These are phyloP conservation scores for Nasua narica DNA, from an alignment of 2,797 vertebrate genomes.

Conservation along the genomic window DNA sequence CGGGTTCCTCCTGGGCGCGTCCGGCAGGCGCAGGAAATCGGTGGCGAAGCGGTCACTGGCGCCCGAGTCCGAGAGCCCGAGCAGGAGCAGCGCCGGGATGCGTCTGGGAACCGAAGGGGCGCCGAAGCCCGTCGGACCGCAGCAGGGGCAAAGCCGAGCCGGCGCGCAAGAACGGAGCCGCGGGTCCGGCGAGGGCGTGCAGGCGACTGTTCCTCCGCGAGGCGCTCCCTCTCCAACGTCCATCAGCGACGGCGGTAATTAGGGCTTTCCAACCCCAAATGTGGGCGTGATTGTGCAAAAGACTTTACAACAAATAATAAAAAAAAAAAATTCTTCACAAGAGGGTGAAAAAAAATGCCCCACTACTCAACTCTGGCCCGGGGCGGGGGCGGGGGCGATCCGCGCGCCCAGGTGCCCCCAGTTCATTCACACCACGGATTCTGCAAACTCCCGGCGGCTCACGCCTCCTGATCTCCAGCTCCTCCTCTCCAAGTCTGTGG, in stretches of 20 bases:
- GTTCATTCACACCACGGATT: conserved; percentile 66
- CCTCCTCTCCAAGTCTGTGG: conserved; percentile 70
- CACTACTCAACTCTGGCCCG: conserved; percentile 70
- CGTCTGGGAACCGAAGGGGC: conserved; percentile 55
- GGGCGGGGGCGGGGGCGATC: conserved; percentile 77
- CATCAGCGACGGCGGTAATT: conserved; percentile 85
- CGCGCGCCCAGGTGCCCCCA: conserved; percentile 72
- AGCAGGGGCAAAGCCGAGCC: not conserved
- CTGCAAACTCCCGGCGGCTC: conserved; percentile 62
- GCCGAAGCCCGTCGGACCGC: not conserved
- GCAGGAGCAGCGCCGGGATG: conserved; percentile 26
- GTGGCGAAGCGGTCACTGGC: not conserved
- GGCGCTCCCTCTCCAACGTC: conserved; percentile 85
- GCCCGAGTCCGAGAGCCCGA: not conserved
- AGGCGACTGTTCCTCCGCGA: conserved; percentile 78
- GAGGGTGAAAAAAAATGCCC: conserved; percentile 76
- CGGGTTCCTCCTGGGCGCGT: conserved; percentile 58
- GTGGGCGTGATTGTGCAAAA: conserved; percentile 87
- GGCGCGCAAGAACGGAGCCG: conserved; percentile 25
- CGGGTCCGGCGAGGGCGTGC: conserved; percentile 76
- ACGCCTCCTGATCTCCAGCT: conserved; percentile 66
- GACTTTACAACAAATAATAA: conserved; percentile 84
- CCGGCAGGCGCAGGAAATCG: conserved; percentile 50
- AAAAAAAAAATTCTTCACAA: conserved; percentile 84
- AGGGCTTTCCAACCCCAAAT: conserved; percentile 84